A percentile compares a stretch with the other conserved stretches of the same genome.
phyloP scores from a whole-genome alignment of 2,113 vertebrate species.

The Thermophis baileyi region DNA sequence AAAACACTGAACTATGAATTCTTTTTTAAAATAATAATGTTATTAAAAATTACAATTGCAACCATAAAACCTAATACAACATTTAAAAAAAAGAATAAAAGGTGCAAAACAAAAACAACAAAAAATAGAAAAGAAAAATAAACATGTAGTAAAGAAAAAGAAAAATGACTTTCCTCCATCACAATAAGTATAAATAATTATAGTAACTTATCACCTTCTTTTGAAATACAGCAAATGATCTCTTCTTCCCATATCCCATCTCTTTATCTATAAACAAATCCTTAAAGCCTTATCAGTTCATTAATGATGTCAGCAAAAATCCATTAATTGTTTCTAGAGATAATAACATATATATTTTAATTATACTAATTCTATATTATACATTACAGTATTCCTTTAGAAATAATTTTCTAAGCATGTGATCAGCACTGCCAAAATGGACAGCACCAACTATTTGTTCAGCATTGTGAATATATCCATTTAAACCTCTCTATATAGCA shows the following conservation, averaged over 20 bases:
- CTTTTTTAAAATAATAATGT: not conserved
- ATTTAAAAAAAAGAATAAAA: not conserved
- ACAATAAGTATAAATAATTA: not conserved
- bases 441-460: conserved; percentile 1
- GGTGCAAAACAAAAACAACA: not conserved
- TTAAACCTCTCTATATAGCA: not conserved
- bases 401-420: not conserved
- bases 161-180: not conserved
- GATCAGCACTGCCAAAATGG: conserved; percentile 20
- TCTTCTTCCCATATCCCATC: not conserved
- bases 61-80: not conserved
- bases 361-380: not conserved
- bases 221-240: not conserved
- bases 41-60: not conserved
- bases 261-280: not conserved
- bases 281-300: not conserved
- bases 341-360: not conserved
- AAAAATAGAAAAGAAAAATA: not conserved
- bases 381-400: not conserved
- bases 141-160: not conserved
- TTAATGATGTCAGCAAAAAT: not conserved
- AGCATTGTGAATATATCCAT: not conserved
- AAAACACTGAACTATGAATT: not conserved
- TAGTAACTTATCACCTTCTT: not conserved
- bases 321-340: not conserved